phyloP scores from a whole-genome alignment of 2,888 invertebrate species.

The Netelia melanura region DNA sequence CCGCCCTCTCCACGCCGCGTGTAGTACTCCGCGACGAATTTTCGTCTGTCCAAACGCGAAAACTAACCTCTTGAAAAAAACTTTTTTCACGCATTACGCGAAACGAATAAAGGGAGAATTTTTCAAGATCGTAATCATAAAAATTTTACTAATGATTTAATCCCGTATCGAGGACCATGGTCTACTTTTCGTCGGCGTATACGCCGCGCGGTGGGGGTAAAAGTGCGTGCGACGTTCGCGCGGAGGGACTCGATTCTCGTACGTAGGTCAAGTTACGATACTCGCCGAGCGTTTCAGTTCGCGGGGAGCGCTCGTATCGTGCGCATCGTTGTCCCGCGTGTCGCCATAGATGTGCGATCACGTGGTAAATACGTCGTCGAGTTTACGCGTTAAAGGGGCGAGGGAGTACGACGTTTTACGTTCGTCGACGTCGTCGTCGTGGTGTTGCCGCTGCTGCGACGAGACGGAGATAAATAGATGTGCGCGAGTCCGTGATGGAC shows the following conservation, averaged over 20 bases:
- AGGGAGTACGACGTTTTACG: constrained; percentile 72
- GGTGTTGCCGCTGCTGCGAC: constrained; percentile 78
- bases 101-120: constrained; percentile 39
- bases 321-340: constrained; percentile 78
- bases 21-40: constrained; percentile 75
- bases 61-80: constrained; percentile 38
- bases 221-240: constrained; percentile 72
- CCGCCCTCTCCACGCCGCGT: constrained; percentile 88
- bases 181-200: constrained; percentile 77
- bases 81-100: constrained; percentile 37
- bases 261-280: constrained; percentile 85
- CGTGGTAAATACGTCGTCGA: constrained; percentile 85
- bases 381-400: constrained; percentile 80
- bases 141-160: constrained; percentile 36
- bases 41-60: neutral
- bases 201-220: constrained; percentile 74
- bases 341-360: constrained; percentile 80
- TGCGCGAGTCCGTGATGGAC: constrained; percentile 88
- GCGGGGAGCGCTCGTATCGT: constrained; percentile 81
- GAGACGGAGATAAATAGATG: constrained; percentile 86
- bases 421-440: constrained; percentile 84
- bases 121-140: neutral
- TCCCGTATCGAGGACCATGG: constrained; percentile 62
- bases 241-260: constrained; percentile 77
- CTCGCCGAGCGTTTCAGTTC: constrained; percentile 78